Conservation (phyloP, 2,888 invertebrate genomes). For the Platycheirus albimanus region DNA sequence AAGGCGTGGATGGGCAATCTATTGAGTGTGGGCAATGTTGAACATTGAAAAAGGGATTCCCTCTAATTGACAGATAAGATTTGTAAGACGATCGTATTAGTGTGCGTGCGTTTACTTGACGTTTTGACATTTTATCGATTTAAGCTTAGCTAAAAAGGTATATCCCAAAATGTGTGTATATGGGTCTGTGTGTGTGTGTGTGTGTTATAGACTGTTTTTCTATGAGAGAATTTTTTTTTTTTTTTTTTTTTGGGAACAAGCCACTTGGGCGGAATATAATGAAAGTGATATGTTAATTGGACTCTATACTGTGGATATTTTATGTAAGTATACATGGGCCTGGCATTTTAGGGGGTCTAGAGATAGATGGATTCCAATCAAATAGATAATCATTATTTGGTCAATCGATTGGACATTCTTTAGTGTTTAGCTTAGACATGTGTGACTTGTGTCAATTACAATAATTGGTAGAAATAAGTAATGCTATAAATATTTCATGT, state of each 20-base stretch:
- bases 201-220: too few relatives aligned
- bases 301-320: constrained; percentile 24
- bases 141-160: background rate
- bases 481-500: constrained; percentile 31
- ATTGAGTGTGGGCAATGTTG: background rate
- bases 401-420: constrained; percentile 33
- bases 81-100: constrained; percentile 59
- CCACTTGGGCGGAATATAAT: constrained; percentile 43
- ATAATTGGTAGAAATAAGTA: constrained; percentile 39
- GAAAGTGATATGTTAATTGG: constrained; percentile 53
- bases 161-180: background rate
- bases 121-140: constrained; percentile 54
- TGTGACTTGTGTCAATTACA: constrained; percentile 57
- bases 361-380: constrained; percentile 41
- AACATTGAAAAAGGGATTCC: constrained; percentile 43
- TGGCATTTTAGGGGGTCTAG: background rate
- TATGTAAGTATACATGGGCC: constrained; percentile 26
- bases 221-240: constrained; percentile 3
- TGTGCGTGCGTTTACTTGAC: constrained; percentile 42
- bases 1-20: constrained; percentile 29
- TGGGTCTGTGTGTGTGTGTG: too few relatives aligned
- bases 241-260: background rate
- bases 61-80: constrained; percentile 62
- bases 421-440: constrained; percentile 2
- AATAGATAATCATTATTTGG: constrained; percentile 47